These are phyloP conservation scores for Solen grandis DNA, from an alignment of 1,140 invertebrate genomes.

Conservation along the genomic window DNA sequence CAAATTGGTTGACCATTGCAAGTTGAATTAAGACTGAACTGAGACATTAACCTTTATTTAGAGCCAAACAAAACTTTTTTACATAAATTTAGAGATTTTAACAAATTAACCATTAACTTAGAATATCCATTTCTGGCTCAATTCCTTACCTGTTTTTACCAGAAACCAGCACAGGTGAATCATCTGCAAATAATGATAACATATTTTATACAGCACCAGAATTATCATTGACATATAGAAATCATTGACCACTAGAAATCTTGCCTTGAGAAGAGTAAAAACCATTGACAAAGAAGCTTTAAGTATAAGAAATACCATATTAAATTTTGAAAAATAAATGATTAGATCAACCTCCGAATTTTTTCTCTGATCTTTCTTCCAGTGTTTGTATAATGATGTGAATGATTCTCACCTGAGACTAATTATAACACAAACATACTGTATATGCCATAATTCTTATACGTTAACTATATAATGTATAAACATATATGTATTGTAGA, in stretches of 20 bases:
- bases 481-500: no score
- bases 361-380: no score
- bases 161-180: conserved; percentile 46
- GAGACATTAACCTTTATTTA: conserved; percentile 17
- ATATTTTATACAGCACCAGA: not conserved
- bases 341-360: no score
- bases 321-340: no score
- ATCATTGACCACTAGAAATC: conserved; percentile 27
- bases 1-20: conserved; percentile 32
- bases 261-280: not conserved
- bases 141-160: conserved; percentile 25
- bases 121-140: conserved; percentile 16
- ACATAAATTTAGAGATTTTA: conserved; percentile 54
- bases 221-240: conserved; percentile 37
- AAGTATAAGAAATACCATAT: no score
- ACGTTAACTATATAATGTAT: no score
- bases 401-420: no score
- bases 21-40: conserved; percentile 7
- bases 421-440: no score
- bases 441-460: no score
- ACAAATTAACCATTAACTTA: conserved; percentile 32
- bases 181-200: conserved; percentile 60
- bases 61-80: conserved; percentile 54
- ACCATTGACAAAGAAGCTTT: conserved; percentile 27
- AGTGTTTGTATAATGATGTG: no score